phyloP scores from a whole-genome alignment of 2,888 invertebrate species.

The Polyploca ridens region DNA sequence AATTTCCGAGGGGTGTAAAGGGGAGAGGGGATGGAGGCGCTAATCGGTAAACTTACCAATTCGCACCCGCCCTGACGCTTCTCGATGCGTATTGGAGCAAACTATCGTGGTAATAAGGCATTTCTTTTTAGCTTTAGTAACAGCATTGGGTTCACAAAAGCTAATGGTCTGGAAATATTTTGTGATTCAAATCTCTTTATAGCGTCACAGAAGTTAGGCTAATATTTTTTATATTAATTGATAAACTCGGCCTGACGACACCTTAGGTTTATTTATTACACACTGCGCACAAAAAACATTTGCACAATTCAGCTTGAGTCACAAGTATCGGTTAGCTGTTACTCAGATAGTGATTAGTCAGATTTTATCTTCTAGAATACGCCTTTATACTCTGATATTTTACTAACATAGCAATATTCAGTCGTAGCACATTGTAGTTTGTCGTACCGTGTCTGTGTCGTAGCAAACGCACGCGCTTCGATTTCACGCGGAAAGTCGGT shows the following conservation, averaged over 20 bases:
- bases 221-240: neutral
- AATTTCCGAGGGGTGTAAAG: constrained; percentile 50
- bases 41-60: constrained; percentile 54
- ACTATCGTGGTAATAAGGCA: constrained; percentile 23
- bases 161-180: constrained; percentile 5
- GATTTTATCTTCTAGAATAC: no score
- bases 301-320: no score
- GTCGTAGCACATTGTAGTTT: neutral
- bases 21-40: constrained; percentile 19
- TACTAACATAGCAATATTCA: no score
- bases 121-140: constrained; percentile 30
- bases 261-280: no score
- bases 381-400: no score
- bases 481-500: neutral
- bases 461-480: no score
- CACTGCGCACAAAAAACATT: no score
- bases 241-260: neutral
- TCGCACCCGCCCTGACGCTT: constrained; percentile 33
- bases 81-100: constrained; percentile 31
- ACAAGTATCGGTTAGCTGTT: no score
- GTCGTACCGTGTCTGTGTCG: no score
- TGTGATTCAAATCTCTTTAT: constrained; percentile 2
- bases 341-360: no score
- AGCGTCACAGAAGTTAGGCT: neutral
- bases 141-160: constrained; percentile 9